Evolutionary conservation across 1,140 invertebrate species (phyloP), one percentile per base, ranked within the genome.

Genomic region (Drosophila biarmipes): DNA sequence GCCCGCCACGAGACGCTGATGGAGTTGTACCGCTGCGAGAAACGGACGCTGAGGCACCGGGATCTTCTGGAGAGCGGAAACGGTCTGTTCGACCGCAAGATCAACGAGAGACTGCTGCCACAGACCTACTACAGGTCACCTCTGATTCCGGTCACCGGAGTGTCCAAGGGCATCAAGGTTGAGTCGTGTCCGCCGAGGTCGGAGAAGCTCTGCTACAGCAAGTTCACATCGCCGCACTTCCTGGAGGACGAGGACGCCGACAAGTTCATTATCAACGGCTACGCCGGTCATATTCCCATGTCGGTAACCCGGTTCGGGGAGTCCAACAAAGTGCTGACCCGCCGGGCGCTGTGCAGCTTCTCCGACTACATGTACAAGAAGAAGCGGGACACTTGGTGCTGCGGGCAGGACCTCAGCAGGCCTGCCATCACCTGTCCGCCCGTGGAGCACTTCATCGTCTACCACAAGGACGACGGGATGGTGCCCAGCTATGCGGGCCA

Each of bases 401-500:
- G 95, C 27, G 94, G 95, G 3, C 93, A 90, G 48, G 74, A 86
- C 49, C 59, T 79, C 31, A 63, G 53, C 31, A 73, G 68, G 1
- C 79, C 76, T 0, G 58, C 63, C 4, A 52, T 74, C 14, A 81
- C 90, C 34, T 91, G 92, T 37, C 92, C 93, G 1, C 93, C 94
- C 77, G 93, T 92, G 3, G 93, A 93, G 1, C 78, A 93, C 11
- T 92, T 92, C 21, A 93, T 95, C 79, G 94, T 96, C 35, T 96
- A 96, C 67, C 94, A 95, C 75, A 94, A 94, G 59, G 93, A 95
- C 67, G 93, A 95, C 19, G 95, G 95, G 7, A 93, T 96, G 92
- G 81, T 95, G 67, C 95, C 95, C 1, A 95, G 94, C 87, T 96
- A 96, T 90, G 93, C 94, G 2, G 95, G 95, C 0, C 95, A 96